Evolutionary conservation across 2,797 vertebrate genomes (phyloP).

Genomic region (Pseudomugil tenellus): DNA sequence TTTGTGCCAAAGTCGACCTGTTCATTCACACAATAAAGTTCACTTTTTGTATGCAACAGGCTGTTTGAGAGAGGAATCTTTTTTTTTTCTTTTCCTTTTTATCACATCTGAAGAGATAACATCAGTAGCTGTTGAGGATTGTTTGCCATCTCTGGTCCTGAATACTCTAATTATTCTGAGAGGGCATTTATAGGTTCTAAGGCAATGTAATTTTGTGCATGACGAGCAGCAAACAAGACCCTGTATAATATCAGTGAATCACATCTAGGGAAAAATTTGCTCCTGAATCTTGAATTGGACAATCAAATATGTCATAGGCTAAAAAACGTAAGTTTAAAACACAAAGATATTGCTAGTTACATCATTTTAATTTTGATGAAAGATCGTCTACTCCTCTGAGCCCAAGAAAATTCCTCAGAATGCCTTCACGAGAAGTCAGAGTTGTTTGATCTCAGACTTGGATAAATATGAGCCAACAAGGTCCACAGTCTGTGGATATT

Average conservation of each 20-base stretch:
- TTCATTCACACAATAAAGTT: conserved; percentile 68
- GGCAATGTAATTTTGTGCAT: background rate
- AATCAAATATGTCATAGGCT: background rate
- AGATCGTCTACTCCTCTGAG: background rate
- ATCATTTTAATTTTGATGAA: background rate
- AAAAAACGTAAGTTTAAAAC: background rate
- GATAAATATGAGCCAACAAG: conserved; percentile 28
- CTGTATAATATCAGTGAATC: conserved; percentile 65
- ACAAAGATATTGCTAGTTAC: background rate
- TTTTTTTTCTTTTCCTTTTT: background rate
- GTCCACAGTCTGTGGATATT: conserved; percentile 55
- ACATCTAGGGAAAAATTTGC: conserved; percentile 46
- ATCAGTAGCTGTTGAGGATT: conserved; percentile 16
- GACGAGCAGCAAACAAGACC: conserved; percentile 56
- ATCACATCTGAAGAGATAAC: conserved; percentile 20
- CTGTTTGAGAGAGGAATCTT: conserved; percentile 40
- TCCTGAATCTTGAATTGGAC: conserved; percentile 3
- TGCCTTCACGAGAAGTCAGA: background rate
- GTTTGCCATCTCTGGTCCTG: conserved; percentile 45
- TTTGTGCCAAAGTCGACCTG: conserved; percentile 63
- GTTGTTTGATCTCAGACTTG: background rate
- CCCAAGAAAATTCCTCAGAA: background rate
- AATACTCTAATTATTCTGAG: conserved; percentile 25
- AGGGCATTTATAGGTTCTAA: background rate
- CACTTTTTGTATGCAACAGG: conserved; percentile 55